These are phyloP conservation scores for Amia ocellicauda DNA, from an alignment of 2,113 vertebrate genomes.

Conservation along the genomic window DNA sequence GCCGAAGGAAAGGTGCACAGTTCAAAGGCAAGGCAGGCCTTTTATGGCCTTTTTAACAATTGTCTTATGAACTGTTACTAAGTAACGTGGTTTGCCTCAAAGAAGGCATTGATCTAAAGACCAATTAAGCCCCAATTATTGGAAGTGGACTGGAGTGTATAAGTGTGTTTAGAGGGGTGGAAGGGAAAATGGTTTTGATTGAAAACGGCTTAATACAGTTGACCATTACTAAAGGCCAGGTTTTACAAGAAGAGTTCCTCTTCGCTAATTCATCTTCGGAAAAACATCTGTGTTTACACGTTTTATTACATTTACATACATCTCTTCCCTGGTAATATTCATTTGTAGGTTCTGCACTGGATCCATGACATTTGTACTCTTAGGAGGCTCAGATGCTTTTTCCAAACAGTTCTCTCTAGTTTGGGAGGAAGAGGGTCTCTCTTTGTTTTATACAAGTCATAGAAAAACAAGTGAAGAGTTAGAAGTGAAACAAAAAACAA, in stretches of 20 bases:
- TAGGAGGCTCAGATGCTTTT: too few species aligned
- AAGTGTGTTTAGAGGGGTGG: too few species aligned
- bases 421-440: too few species aligned
- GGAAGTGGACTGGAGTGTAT: not conserved
- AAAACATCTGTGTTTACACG: too few species aligned
- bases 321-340: too few species aligned
- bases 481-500: not conserved
- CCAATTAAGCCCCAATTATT: not conserved
- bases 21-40: not conserved
- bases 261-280: too few species aligned
- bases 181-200: not conserved
- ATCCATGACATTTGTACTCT: too few species aligned
- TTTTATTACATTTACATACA: too few species aligned
- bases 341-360: too few species aligned
- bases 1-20: constrained; percentile 33
- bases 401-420: too few species aligned
- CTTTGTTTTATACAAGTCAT: too few species aligned
- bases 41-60: not conserved
- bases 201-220: not conserved
- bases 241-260: not conserved
- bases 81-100: not conserved
- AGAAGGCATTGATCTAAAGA: not conserved
- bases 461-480: not conserved
- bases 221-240: not conserved
- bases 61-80: not conserved